Evolutionary conservation across 2,888 invertebrate species (phyloP), one percentile per base, ranked within the genome.

Genomic region (Chesias legatella): DNA sequence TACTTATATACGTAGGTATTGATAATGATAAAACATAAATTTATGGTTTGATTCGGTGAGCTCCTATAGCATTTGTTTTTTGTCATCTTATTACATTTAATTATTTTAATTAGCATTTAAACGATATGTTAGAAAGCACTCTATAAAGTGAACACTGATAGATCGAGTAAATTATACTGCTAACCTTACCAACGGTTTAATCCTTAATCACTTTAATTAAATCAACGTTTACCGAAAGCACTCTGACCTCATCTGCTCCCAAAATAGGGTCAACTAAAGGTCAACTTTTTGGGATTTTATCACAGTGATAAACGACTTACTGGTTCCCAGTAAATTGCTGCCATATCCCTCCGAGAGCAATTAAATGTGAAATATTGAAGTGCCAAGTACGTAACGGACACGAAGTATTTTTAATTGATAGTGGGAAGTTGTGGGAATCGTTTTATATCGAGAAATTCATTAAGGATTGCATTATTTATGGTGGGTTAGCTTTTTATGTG

Each of bases 221-320:
- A 7, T 22, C 10, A 30, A 11, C 2, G 24, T 5, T 13, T 26
- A 11, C 17, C 33, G 17, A 17, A 27, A 10, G 10, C 7, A 8
- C 11, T 1, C 8, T 1, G 9, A 40, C 43, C 41, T 37, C 31
- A 24, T 43, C 40, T 28, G 53, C 37, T 21, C 37, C 17, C 17
- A 10, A 30, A 39, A 25, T n/a, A 40, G 39, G 48, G 39, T 48
- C 44, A 47, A 7, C 28, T 23, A 47, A 54, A 56, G 56, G 56
- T 53, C 50, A 51, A 35, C 10, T 34, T 45, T 48, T 39, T 27
- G 48, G 49, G 47, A 53, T 58, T 40, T 55, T 59, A 61, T 56
- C 57, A 38, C n/a, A 24, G n/a, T 53, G 59, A 61, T 56, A 49
- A 53, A 59, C 55, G 51, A 33, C 24, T 33, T 17, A 44, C 43